Conservation (phyloP, 2,113 vertebrate genomes). For the Campylomormyrus numenius region DNA sequence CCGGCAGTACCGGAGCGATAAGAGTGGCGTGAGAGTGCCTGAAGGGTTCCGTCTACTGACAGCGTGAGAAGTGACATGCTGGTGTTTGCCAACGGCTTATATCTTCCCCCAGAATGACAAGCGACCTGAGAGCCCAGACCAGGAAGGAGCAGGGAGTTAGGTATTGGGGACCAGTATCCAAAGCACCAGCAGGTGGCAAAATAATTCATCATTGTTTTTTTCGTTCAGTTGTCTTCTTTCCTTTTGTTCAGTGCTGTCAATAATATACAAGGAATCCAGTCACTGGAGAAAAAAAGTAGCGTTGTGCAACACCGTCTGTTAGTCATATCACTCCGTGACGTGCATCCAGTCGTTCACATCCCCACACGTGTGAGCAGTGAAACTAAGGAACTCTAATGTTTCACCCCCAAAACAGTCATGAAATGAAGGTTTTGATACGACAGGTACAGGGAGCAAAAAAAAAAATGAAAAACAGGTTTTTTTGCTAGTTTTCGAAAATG, state of each 20-base stretch:
- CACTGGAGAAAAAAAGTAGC: no score
- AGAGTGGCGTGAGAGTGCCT: neutral
- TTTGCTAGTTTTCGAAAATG: neutral
- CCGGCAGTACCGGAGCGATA: neutral
- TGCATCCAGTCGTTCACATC: neutral
- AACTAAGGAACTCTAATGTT: neutral
- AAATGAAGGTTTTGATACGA: neutral
- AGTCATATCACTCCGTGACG: neutral
- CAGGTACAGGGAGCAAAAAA: neutral
- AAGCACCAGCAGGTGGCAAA: neutral
- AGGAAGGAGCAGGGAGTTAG: neutral
- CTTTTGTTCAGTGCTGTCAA: neutral
- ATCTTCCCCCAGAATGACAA: neutral
- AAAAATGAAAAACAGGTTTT: neutral
- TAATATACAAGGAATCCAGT: neutral
- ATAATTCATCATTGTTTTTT: neutral
- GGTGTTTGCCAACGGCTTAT: neutral
- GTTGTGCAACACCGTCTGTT: neutral
- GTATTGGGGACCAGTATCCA: neutral
- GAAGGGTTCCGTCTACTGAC: neutral
- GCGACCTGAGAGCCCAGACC: neutral
- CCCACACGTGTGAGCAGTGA: neutral
- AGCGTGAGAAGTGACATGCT: neutral
- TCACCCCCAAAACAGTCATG: neutral
- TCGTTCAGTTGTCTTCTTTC: neutral